phyloP scores from a whole-genome alignment of 2,888 invertebrate species.

The Junonia oenone region DNA sequence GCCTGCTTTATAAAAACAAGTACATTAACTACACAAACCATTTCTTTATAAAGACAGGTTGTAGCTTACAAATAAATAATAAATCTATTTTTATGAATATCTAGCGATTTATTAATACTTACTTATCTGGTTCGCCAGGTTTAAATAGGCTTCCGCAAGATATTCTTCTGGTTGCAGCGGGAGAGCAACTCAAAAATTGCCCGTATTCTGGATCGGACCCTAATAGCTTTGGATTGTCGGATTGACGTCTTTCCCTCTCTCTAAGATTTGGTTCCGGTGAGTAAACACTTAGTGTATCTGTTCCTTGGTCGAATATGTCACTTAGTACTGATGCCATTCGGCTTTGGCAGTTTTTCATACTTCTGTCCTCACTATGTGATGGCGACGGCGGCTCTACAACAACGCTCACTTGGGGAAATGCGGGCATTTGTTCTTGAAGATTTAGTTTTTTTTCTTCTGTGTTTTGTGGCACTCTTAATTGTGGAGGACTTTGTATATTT shows the following conservation, averaged over 20 bases:
- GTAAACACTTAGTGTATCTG: conserved; percentile 63
- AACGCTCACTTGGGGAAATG: conserved; percentile 84
- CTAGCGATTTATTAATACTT: conserved; percentile 38
- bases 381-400: conserved; percentile 88
- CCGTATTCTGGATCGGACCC: conserved; percentile 82
- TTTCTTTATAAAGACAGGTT: too few relatives aligned
- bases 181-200: conserved; percentile 85
- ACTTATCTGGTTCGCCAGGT: conserved; percentile 83
- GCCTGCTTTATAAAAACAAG: conserved; percentile 44
- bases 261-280: conserved; percentile 68
- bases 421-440: conserved; percentile 31
- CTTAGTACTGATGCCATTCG: conserved; percentile 71
- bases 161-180: conserved; percentile 92
- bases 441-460: conserved; percentile 19
- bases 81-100: background rate
- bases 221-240: conserved; percentile 81
- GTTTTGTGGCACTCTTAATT: conserved; percentile 17
- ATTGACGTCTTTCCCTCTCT: conserved; percentile 66
- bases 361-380: conserved; percentile 81
- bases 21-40: background rate
- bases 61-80: background rate
- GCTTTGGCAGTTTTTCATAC: conserved; percentile 57
- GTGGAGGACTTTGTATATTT: conserved; percentile 29
- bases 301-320: conserved; percentile 64
- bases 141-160: conserved; percentile 94